A percentile compares a stretch with the other conserved stretches of the same genome.
Evolutionary conservation across 2,113 vertebrate genomes (phyloP).

Genomic region (Pluvialis apricaria): DNA sequence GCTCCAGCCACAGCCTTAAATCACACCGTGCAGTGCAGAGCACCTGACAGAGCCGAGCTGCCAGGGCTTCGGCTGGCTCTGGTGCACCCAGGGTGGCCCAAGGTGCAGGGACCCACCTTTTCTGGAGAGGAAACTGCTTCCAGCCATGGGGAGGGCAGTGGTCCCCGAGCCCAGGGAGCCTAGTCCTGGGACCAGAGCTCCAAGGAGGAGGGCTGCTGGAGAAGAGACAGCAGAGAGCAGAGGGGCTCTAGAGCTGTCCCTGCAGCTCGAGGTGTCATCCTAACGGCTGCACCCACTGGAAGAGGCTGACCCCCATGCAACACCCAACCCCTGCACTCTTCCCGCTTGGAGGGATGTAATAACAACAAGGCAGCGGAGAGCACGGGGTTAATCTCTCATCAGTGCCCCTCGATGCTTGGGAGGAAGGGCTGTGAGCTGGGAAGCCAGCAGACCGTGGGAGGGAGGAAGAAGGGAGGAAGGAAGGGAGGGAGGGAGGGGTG

Average conservation of each 20-base stretch:
- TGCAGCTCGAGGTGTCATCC: background rate
- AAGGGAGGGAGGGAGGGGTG: background rate
- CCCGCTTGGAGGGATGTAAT: background rate
- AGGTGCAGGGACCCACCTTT: background rate
- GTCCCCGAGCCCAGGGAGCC: background rate
- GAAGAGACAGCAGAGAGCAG: background rate
- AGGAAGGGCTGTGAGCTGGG: slow-evolving; percentile 1
- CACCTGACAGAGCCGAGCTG: rapidly evolving
- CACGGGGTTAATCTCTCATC: background rate
- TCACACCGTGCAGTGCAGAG: background rate
- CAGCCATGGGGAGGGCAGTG: background rate
- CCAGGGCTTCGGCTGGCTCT: background rate
- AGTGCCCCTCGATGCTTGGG: background rate
- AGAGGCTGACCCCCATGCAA: background rate
- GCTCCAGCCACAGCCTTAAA: background rate
- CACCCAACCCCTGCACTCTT: background rate
- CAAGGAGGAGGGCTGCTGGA: background rate
- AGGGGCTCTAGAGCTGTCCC: background rate
- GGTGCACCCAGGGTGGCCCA: background rate
- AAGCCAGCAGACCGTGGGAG: background rate
- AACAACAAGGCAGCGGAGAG: background rate
- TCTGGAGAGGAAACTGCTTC: background rate
- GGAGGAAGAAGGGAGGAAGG: background rate
- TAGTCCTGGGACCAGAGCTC: background rate
- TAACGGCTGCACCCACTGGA: background rate